phyloP scores from a whole-genome alignment of 2,113 vertebrate species.

The Pteropus alecto region DNA sequence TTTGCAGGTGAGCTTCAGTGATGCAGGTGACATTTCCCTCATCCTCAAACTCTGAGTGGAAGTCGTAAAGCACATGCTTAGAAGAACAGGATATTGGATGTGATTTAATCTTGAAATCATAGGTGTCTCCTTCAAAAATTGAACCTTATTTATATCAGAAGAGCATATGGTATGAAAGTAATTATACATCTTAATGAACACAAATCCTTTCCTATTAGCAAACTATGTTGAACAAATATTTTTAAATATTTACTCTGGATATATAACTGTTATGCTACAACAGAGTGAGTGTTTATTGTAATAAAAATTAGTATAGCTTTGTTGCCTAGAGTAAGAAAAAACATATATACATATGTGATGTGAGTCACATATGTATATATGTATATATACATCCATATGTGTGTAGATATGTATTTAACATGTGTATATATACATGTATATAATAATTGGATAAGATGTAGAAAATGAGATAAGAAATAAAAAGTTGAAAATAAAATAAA shows the following conservation, averaged over 20 bases:
- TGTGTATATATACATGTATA: background rate
- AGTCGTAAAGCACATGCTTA: background rate
- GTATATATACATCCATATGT: background rate
- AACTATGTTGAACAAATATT: constrained; percentile 68
- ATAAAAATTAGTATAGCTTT: constrained; percentile 42
- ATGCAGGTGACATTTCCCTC: background rate
- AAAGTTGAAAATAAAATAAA: background rate
- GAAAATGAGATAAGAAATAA: background rate
- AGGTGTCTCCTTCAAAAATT: constrained; percentile 50
- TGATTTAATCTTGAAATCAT: constrained; percentile 44
- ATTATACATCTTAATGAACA: constrained; percentile 70
- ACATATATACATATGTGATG: background rate
- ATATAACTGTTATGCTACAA: background rate
- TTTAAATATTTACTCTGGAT: constrained; percentile 65
- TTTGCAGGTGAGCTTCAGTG: background rate
- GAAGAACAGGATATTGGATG: background rate
- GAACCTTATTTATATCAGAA: constrained; percentile 61
- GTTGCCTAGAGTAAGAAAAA: background rate
- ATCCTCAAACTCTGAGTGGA: background rate
- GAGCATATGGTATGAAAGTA: constrained; percentile 71
- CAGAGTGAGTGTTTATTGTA: constrained; percentile 58
- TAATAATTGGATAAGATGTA: background rate
- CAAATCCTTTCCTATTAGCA: constrained; percentile 47
- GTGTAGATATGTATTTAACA: background rate
- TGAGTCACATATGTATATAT: too few relatives aligned